Base-by-base conservation (phyloP, 2,113 vertebrate genomes). In the Clarias macrocephalus region DNA sequence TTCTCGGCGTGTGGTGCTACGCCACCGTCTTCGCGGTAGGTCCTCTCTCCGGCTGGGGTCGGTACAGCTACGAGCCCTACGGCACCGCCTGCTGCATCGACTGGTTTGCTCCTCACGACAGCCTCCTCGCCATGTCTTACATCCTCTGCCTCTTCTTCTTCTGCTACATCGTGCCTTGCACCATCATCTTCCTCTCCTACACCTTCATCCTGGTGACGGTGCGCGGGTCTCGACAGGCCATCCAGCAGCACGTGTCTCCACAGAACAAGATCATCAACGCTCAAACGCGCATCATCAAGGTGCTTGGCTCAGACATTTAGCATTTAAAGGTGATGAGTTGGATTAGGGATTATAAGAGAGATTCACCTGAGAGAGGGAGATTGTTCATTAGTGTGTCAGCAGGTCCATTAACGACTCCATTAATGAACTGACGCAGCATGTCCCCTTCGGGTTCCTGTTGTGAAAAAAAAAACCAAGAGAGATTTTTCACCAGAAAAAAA, bases 31-130 rank as follows among this genome's bases (percentile, higher is more conserved):
- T 97, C 77, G 96, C 97, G 6, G 48, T 90, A 0, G 96, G 96
- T 6, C 97, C 96, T 1, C 85, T 97, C 87, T 94, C 93, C 0
- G 93, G 93, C 4, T 96, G 96, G 97, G 97, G 97, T 52, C 92
- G 93, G 90, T 97, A 96, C 0, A 94, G 96, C 23, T 92, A 95
- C 0, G 96, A 97, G 93, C 96, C 96, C n/a, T 97, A 96, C 0
- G 96, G 97, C 5, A 97, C 96, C 0, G 96, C 96, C 28, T 97
- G 97, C 94, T 97, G 96, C 94, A 95, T 97, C 91, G 54, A 93
- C 57, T 97, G 96, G 97, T 90, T 93, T 0, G 90, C 94, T 0
- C 92, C 96, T 0, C 92, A 89, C 89, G 48, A 83, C n/a, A 93
- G 88, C 84, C 60, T 83, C 21, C 91, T 89, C 9, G 95, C 95